Conservation (phyloP, 2,113 vertebrate species). For the Tyto alba region DNA sequence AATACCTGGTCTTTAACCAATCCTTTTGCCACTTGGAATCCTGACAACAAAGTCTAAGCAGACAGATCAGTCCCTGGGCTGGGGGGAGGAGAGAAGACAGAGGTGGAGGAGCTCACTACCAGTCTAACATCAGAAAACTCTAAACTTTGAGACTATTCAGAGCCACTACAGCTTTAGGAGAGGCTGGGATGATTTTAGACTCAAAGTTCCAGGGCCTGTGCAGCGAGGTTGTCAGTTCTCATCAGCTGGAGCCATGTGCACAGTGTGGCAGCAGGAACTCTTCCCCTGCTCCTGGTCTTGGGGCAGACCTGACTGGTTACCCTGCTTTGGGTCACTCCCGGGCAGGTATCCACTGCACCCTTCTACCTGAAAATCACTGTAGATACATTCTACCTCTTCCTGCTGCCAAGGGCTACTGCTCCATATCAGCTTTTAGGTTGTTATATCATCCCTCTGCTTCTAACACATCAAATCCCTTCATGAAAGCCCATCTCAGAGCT, state of each 20-base stretch:
- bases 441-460: background rate
- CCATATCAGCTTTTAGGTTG: background rate
- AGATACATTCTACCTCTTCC: background rate
- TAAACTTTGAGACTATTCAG: background rate
- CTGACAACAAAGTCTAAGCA: background rate
- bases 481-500: background rate
- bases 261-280: background rate
- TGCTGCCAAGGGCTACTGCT: background rate
- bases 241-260: background rate
- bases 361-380: background rate
- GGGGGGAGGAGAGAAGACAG: background rate
- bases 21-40: background rate
- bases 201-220: background rate
- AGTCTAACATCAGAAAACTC: background rate
- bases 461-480: background rate
- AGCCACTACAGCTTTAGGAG: background rate
- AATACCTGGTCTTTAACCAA: background rate
- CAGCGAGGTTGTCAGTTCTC: too few relatives aligned
- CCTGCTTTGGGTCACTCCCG: fast-evolving
- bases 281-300: background rate
- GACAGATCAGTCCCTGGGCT: background rate
- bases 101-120: background rate
- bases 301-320: background rate
- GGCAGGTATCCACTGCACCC: background rate
- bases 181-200: background rate